phyloP scores from a whole-genome alignment of 1,140 invertebrate species.

The Trichonephila clavipes region DNA sequence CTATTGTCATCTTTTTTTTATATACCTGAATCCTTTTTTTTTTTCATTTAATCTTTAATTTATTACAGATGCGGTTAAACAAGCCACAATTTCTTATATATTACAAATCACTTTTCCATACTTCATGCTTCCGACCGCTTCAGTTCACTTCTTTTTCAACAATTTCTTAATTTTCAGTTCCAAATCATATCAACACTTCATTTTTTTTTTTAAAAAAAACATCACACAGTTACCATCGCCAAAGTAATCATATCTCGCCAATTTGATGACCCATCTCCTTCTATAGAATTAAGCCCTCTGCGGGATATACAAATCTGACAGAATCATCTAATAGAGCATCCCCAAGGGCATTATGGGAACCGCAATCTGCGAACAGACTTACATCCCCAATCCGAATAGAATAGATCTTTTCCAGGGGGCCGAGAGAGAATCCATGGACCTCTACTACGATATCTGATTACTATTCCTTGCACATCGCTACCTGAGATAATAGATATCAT shows the following conservation, averaged over 20 bases:
- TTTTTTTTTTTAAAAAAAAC: too few relatives aligned
- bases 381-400: background rate
- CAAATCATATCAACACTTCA: too few relatives aligned
- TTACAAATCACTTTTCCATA: too few relatives aligned
- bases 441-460: background rate
- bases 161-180: too few relatives aligned
- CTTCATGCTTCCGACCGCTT: too few relatives aligned
- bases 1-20: too few relatives aligned
- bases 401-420: background rate
- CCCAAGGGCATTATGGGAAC: background rate
- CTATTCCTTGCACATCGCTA: background rate
- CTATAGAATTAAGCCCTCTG: background rate
- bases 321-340: background rate
- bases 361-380: background rate
- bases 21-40: too few relatives aligned
- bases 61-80: too few relatives aligned
- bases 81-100: too few relatives aligned
- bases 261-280: background rate
- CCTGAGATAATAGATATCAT: constrained; percentile 2
- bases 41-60: too few relatives aligned
- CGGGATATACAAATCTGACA: background rate
- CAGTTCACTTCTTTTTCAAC: too few relatives aligned
- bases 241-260: background rate
- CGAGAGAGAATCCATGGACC: background rate
- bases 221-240: background rate